These are phyloP conservation scores for Xiphydria camelus DNA, from an alignment of 2,888 invertebrate genomes.

Conservation along the genomic window DNA sequence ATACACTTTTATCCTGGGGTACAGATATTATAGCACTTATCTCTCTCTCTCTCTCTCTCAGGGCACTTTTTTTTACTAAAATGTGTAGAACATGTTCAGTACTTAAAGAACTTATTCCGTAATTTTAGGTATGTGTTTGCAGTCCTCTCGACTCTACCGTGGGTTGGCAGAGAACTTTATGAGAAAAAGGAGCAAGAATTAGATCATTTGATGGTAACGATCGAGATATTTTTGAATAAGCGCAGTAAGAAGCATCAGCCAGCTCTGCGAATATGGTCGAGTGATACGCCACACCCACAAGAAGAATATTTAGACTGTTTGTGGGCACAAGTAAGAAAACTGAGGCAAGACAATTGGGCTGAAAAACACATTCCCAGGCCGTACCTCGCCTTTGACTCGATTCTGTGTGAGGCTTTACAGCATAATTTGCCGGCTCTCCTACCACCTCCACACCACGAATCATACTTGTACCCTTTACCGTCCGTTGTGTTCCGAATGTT, in stretches of 20 bases:
- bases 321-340: slow-evolving; percentile 91
- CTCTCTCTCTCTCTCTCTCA: too few relatives aligned
- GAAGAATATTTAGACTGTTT: slow-evolving; percentile 96
- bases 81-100: neutral
- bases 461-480: slow-evolving; percentile 91
- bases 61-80: neutral
- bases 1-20: too few relatives aligned
- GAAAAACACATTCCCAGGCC: slow-evolving; percentile 96
- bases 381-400: slow-evolving; percentile 93
- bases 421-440: slow-evolving; percentile 90
- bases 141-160: slow-evolving; percentile 89
- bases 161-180: slow-evolving; percentile 94
- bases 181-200: slow-evolving; percentile 95
- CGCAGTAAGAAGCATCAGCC: slow-evolving; percentile 92
- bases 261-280: slow-evolving; percentile 90
- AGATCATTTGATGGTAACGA: slow-evolving; percentile 84
- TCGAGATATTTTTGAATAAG: slow-evolving; percentile 91
- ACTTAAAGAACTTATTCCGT: too few relatives aligned
- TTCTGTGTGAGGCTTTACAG: slow-evolving; percentile 92
- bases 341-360: slow-evolving; percentile 93
- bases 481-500: slow-evolving; percentile 95
- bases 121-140: slow-evolving; percentile 68
- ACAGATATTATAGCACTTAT: too few relatives aligned
- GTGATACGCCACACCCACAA: slow-evolving; percentile 94
- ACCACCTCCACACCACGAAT: slow-evolving; percentile 91